Conservation (phyloP, 1,140 invertebrate genomes). For the Orchestia grillus region DNA sequence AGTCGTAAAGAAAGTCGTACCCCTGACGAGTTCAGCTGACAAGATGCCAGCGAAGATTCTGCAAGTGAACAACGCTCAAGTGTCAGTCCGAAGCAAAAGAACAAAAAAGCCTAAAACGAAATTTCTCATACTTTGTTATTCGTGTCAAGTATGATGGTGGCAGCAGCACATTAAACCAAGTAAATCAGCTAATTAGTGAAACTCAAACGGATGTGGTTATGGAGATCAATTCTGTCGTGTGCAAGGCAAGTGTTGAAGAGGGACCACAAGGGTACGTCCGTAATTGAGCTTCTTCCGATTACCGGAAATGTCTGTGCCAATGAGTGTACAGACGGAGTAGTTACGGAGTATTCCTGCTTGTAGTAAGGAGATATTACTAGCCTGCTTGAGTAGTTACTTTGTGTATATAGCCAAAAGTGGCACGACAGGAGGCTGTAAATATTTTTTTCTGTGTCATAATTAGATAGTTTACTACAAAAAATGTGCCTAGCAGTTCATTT, state of each 20-base stretch:
- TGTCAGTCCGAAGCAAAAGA: not conserved
- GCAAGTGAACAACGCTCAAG: not conserved
- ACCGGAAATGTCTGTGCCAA: slow-evolving; percentile 23
- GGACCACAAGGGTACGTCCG: not conserved
- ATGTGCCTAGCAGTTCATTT: not conserved
- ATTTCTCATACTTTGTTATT: not conserved
- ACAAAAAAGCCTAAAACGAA: not conserved
- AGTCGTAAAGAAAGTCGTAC: not conserved
- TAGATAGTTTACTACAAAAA: not conserved
- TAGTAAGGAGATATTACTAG: not conserved
- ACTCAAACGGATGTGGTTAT: not conserved
- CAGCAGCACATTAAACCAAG: not conserved
- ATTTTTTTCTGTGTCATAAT: not conserved
- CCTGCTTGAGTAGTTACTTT: not conserved
- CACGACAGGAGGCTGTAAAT: not conserved
- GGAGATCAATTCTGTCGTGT: not conserved
- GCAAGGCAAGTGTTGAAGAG: not conserved
- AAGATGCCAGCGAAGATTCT: not conserved
- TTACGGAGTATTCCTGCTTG: not conserved
- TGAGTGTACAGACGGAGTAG: not conserved
- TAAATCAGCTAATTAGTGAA: not conserved
- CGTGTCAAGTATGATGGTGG: not conserved
- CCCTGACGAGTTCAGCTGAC: not conserved
- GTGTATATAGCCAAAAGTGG: not conserved
- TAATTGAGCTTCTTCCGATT: slow-evolving; percentile 6